Conservation (phyloP, 2,888 invertebrate genomes). For the Vesta saturnalis region DNA sequence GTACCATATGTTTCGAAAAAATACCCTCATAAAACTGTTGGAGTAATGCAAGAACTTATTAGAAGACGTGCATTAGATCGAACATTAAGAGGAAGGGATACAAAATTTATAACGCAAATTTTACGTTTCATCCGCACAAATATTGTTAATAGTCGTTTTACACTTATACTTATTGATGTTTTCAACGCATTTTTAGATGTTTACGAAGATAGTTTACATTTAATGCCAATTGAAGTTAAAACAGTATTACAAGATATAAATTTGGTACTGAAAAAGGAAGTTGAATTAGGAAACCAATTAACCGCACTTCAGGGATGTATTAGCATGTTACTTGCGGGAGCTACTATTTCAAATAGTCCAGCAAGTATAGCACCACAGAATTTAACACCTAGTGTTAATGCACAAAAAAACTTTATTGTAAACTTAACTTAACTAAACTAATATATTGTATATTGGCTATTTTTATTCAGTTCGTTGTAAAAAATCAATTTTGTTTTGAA, state of each 20-base stretch:
- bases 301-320: conserved; percentile 76
- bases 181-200: conserved; percentile 79
- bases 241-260: conserved; percentile 70
- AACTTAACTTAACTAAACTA: conserved; percentile 59
- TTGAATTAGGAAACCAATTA: conserved; percentile 71
- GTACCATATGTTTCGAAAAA: conserved; percentile 68
- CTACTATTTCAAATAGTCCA: conserved; percentile 63
- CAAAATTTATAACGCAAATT: conserved; percentile 71
- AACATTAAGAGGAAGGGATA: conserved; percentile 79
- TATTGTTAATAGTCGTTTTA: conserved; percentile 79
- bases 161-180: conserved; percentile 78
- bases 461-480: conserved; percentile 21
- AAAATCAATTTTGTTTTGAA: conserved; percentile 61
- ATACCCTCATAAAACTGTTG: conserved; percentile 80
- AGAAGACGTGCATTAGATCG: conserved; percentile 79
- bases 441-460: neutral
- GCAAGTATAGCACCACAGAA: conserved; percentile 38
- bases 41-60: conserved; percentile 87
- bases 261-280: conserved; percentile 73
- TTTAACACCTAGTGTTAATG: conserved; percentile 60
- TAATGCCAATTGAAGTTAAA: conserved; percentile 71
- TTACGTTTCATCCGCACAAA: conserved; percentile 77
- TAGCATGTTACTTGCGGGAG: conserved; percentile 72
- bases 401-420: conserved; percentile 68
- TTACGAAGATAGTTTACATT: conserved; percentile 72